A percentile compares a stretch with the other conserved stretches of the same genome.
phyloP scores from a whole-genome alignment of 1,140 invertebrate species.

The Leptinotarsa undecemlineata region DNA sequence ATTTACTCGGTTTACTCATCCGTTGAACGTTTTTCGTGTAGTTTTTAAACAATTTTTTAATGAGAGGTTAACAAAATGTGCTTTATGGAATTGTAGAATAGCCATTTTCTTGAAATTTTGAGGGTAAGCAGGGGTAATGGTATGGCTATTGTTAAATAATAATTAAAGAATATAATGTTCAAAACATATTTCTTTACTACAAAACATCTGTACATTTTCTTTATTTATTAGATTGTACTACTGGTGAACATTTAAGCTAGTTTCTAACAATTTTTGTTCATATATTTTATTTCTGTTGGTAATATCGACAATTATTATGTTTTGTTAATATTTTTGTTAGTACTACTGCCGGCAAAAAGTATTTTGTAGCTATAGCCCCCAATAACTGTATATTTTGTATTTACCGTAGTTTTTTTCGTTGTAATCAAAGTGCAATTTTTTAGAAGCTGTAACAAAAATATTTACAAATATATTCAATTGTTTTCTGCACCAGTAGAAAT shows the following conservation, averaged over 20 bases:
- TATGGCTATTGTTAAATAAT: conserved; percentile 51
- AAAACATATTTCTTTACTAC: conserved; percentile 47
- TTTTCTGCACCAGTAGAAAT: conserved; percentile 48
- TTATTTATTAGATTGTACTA: conserved; percentile 52
- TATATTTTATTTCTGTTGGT: conserved; percentile 55
- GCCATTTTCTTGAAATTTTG: conserved; percentile 47
- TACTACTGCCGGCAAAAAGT: conserved; percentile 31
- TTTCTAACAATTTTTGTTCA: conserved; percentile 53
- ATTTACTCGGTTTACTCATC: too few species aligned
- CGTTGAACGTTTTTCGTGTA: too few species aligned
- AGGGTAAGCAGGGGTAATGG: conserved; percentile 50
- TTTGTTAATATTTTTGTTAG: conserved; percentile 50
- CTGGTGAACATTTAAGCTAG: conserved; percentile 52
- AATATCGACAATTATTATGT: conserved; percentile 39
- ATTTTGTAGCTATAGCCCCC: conserved; percentile 40
- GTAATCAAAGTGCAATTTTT: conserved; percentile 47
- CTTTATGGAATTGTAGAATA: conserved; percentile 44
- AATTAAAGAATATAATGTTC: conserved; percentile 45
- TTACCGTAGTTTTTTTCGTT: conserved; percentile 42
- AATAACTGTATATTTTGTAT: conserved; percentile 39
- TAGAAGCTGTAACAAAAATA: conserved; percentile 45
- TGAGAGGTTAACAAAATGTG: conserved; percentile 39
- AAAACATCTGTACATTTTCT: conserved; percentile 49
- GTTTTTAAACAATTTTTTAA: conserved; percentile 22
- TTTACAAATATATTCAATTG: conserved; percentile 45